Conservation (phyloP, 2,888 invertebrate species). For the Brachyptera risi region DNA sequence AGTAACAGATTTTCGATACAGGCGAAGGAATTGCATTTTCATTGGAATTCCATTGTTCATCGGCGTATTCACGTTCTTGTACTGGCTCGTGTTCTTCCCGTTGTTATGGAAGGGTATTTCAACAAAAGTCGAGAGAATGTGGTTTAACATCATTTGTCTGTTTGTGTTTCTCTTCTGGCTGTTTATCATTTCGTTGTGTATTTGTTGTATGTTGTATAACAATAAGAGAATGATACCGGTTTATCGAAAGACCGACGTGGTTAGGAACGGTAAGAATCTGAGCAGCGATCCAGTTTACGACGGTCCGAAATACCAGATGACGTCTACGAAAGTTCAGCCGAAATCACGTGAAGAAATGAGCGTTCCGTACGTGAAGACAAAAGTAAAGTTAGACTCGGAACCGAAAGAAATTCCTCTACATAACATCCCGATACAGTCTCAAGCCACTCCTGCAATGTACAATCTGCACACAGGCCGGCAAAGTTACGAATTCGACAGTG, state of each 20-base stretch:
- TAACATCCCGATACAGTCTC: not conserved
- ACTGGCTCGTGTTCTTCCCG: constrained; percentile 35
- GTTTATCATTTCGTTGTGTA: constrained; percentile 5
- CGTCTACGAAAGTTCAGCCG: constrained; percentile 8
- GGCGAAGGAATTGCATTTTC: too few relatives aligned
- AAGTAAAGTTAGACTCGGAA: not conserved
- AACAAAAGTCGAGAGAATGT: constrained; percentile 19
- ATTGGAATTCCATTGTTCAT: constrained; percentile 24
- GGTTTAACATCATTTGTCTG: constrained; percentile 28
- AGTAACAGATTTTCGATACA: too few relatives aligned
- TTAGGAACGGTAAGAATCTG: not conserved
- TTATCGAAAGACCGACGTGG: not conserved
- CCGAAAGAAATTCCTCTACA: too few relatives aligned
- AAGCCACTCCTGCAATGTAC: constrained; percentile 8
- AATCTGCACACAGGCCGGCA: constrained; percentile 5
- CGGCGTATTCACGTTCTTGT: constrained; percentile 31
- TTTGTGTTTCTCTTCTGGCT: constrained; percentile 30
- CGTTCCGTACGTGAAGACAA: not conserved
- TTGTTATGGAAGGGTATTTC: constrained; percentile 26
- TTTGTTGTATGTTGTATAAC: constrained; percentile 22
- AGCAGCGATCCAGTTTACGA: not conserved
- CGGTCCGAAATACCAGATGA: constrained; percentile 15
- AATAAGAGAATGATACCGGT: not conserved
- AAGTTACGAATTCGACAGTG: not conserved
- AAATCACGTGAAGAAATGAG: not conserved